Base-by-base conservation (phyloP, 2,113 vertebrate genomes). In the Solea senegalensis region DNA sequence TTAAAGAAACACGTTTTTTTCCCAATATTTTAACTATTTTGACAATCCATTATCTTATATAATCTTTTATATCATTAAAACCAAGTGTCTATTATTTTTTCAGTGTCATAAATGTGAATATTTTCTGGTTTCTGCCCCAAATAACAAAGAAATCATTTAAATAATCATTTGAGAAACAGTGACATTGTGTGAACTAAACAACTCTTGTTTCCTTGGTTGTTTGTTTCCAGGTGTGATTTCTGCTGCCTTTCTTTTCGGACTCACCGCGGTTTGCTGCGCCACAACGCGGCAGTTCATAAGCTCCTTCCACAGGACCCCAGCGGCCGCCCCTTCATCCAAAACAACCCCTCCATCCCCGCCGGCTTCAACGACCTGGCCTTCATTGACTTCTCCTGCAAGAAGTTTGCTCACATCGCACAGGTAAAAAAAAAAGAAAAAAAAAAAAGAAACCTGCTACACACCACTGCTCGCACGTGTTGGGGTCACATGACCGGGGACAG, bases 291-390 rank as follows among this genome's bases (percentile, higher is more conserved):
- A 5, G 95, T 97, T 76, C 98, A 99, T 87, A 98, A 96, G 85
- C 94, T 96, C 67, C 95, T 99, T 82, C 98, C 98, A 77, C 94
- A 95, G 57, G 97, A 98, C 67, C 94, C 94, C 1, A 92, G 76
- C 43, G 98, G 98, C 53, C 95, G 91, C 9, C 98, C 98, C 72
- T 99, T 97, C 90, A 99, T 99, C 89, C 98, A 99, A 92, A 99
- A 93, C 94, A 99, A 99, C 89, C 97, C 97, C 79, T 97, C 96
- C 1, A 98, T 99, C 90, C 96, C 97, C 0, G 94, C 95, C 34
- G 97, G 98, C 86, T 98, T 99, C 94, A 96, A 97, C 0, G 98
- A 99, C 84, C 91, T 99, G 81, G 96, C 97, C 72, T 99, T 99
- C 94, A 97, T 96, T 0, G 98, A 99, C 92, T 99, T 99, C 93